These are phyloP conservation scores for Carterocephalus palaemon DNA, from an alignment of 2,888 invertebrate species.

Conservation along the genomic window DNA sequence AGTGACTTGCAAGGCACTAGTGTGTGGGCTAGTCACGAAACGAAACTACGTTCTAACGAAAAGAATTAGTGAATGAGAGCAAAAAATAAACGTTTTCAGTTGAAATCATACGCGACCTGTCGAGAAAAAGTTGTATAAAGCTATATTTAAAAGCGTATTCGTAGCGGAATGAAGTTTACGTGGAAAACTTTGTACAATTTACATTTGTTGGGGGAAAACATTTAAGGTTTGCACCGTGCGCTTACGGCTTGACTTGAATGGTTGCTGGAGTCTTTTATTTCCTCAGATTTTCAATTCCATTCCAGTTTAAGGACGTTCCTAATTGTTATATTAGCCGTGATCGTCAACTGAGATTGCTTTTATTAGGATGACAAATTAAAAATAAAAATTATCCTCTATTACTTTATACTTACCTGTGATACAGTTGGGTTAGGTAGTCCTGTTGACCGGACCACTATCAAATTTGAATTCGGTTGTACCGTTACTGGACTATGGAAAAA, in stretches of 20 bases:
- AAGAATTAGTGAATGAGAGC: slow-evolving; percentile 6
- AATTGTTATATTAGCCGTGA: no score
- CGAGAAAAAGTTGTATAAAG: slow-evolving; percentile 17
- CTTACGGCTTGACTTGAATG: slow-evolving; percentile 7
- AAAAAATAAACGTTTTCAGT: slow-evolving; percentile 5
- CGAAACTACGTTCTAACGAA: slow-evolving; percentile 4
- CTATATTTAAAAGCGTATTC: slow-evolving; percentile 19
- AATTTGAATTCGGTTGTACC: no score
- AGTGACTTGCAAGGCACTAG: background rate
- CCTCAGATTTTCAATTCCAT: background rate
- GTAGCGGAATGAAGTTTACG: slow-evolving; percentile 18
- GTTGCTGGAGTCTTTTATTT: slow-evolving; percentile 1
- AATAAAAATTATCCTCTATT: no score
- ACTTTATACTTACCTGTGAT: no score
- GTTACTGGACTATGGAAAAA: no score
- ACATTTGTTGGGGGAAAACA: slow-evolving; percentile 23
- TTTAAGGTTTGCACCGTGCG: slow-evolving; percentile 17
- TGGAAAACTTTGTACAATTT: slow-evolving; percentile 24
- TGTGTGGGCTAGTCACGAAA: slow-evolving; percentile 1
- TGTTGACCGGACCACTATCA: no score
- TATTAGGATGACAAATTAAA: no score
- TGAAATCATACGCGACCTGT: slow-evolving; percentile 16
- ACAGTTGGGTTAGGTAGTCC: no score
- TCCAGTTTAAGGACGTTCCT: no score
- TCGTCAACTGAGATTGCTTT: no score